phyloP scores from a whole-genome alignment of 2,888 invertebrate species.

The Agonopterix arenella region DNA sequence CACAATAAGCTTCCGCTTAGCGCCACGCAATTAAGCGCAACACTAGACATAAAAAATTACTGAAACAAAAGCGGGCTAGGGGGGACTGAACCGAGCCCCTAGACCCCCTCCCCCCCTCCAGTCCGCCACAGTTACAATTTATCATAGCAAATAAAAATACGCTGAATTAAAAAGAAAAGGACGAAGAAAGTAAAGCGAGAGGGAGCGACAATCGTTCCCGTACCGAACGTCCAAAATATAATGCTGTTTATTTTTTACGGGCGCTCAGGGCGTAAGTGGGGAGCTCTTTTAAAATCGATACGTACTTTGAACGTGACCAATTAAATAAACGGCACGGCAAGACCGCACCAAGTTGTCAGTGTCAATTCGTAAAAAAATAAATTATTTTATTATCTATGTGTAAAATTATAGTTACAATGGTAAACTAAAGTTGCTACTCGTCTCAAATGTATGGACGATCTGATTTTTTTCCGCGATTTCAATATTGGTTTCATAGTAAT shows the following conservation, averaged over 20 bases:
- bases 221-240: constrained; percentile 55
- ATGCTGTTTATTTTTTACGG: constrained; percentile 51
- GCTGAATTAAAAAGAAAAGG: constrained; percentile 73
- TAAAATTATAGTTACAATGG: too few relatives aligned
- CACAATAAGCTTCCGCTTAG: constrained; percentile 66
- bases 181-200: constrained; percentile 62
- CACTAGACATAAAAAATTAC: constrained; percentile 75
- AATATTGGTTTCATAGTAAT: too few relatives aligned
- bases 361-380: too few relatives aligned
- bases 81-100: constrained; percentile 24
- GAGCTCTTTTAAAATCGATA: constrained; percentile 43
- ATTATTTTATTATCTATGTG: too few relatives aligned
- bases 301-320: constrained; percentile 17
- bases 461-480: too few relatives aligned
- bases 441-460: too few relatives aligned
- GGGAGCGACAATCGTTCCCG: constrained; percentile 49
- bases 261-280: constrained; percentile 35
- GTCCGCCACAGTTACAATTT: constrained; percentile 66
- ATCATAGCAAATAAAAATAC: constrained; percentile 76
- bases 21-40: constrained; percentile 70
- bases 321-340: constrained; percentile 20
- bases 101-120: too few relatives aligned
- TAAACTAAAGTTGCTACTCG: too few relatives aligned
- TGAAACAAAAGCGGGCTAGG: constrained; percentile 68
- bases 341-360: too few relatives aligned